Conservation (phyloP, 2,113 vertebrate genomes). For the Crotalus horridus region DNA sequence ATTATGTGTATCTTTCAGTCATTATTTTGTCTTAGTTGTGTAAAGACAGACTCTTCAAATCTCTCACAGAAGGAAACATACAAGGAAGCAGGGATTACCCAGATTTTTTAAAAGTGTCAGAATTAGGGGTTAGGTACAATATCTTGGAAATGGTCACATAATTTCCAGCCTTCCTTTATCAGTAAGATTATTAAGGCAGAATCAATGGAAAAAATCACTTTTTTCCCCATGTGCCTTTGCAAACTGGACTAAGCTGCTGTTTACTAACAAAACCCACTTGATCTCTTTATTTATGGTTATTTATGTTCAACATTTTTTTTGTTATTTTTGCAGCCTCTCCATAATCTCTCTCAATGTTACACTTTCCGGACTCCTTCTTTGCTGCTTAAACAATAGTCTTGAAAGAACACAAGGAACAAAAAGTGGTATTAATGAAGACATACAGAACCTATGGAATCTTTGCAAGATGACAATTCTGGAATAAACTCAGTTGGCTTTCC, state of each 20-base stretch:
- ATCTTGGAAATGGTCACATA: neutral
- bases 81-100: neutral
- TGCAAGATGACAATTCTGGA: neutral
- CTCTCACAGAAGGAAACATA: neutral
- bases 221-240: neutral
- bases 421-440: neutral
- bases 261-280: neutral
- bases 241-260: neutral
- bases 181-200: neutral
- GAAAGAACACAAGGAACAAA: neutral
- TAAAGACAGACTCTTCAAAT: neutral
- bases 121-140: neutral
- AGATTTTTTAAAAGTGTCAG: neutral
- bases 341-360: neutral
- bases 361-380: neutral
- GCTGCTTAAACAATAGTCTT: neutral
- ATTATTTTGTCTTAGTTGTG: neutral
- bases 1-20: neutral
- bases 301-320: too few species aligned
- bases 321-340: too few species aligned
- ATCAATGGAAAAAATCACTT: neutral
- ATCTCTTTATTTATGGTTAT: neutral
- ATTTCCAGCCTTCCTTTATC: neutral
- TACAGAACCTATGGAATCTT: neutral
- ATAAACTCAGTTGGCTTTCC: neutral